These are phyloP conservation scores for Eudyptes chrysolophus DNA, from an alignment of 2,113 vertebrate genomes.

Conservation along the genomic window DNA sequence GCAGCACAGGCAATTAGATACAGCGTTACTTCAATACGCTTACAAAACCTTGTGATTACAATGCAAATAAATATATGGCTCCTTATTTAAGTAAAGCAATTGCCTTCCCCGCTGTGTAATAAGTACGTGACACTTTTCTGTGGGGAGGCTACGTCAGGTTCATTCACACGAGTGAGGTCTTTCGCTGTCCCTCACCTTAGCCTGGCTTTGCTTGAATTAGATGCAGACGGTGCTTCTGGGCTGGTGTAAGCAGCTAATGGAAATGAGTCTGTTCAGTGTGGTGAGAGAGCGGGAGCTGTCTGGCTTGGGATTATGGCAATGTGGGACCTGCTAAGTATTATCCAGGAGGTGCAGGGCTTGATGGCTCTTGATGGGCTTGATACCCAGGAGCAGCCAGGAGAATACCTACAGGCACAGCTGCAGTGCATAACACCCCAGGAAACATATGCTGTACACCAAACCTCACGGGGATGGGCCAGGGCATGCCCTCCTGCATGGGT, in stretches of 20 bases:
- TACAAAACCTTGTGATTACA: background rate
- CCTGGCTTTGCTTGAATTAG: background rate
- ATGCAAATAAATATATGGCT: background rate
- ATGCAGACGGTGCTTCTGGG: background rate
- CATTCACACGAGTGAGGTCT: background rate
- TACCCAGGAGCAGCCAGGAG: background rate
- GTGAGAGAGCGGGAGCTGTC: background rate
- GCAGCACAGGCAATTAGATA: background rate
- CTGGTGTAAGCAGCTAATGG: background rate
- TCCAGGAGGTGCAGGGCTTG: background rate
- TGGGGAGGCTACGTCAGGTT: background rate
- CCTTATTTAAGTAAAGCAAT: background rate
- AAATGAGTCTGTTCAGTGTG: background rate
- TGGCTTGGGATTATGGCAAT: background rate
- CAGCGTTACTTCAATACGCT: background rate
- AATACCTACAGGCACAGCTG: background rate
- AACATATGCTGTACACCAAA: background rate
- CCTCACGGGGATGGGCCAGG: background rate
- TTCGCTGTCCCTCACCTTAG: background rate
- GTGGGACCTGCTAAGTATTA: background rate
- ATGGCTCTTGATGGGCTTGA: background rate
- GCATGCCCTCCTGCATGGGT: background rate
- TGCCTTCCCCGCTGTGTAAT: background rate
- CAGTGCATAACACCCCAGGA: background rate
- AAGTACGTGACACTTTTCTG: background rate